Evolutionary conservation across 2,113 vertebrate species (phyloP).

Genomic region (Collichthys lucidus): DNA sequence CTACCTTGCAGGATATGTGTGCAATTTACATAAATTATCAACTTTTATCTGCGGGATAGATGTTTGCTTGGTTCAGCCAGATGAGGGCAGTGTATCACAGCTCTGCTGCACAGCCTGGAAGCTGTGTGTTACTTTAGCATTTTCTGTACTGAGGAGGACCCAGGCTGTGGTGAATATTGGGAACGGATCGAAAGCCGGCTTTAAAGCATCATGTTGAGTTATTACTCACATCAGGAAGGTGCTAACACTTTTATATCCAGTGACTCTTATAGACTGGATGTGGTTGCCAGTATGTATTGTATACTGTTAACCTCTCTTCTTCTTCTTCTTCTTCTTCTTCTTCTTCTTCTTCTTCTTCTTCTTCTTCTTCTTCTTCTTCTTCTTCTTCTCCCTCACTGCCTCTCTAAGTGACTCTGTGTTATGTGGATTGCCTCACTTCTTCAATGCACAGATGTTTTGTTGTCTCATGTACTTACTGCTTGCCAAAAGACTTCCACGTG

Average conservation of each 20-base stretch:
- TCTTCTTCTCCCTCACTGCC: not conserved
- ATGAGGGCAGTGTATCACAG: conserved; percentile 69
- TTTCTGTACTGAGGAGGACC: conserved; percentile 6
- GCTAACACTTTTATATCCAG: conserved; percentile 41
- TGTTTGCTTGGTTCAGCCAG: conserved; percentile 57
- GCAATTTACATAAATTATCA: not conserved
- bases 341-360: not conserved
- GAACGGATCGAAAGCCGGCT: conserved; percentile 30
- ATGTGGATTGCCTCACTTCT: conserved; percentile 18
- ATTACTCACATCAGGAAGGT: conserved; percentile 37
- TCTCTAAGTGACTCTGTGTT: conserved; percentile 18
- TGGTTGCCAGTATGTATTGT: conserved; percentile 5
- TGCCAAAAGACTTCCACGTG: conserved; percentile 33
- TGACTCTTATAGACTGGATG: conserved; percentile 26
- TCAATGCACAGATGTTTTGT: conserved; percentile 49
- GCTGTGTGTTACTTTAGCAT: not conserved
- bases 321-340: not conserved
- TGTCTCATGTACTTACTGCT: conserved; percentile 30
- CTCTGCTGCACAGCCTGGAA: conserved; percentile 13
- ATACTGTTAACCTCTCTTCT: not conserved
- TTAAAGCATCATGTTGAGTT: conserved; percentile 59
- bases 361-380: not conserved
- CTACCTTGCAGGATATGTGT: not conserved
- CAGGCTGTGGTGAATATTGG: conserved; percentile 26
- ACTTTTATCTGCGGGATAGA: not conserved